phyloP scores from a whole-genome alignment of 2,888 invertebrate genomes.

The Chalcosyrphus nemorum region DNA sequence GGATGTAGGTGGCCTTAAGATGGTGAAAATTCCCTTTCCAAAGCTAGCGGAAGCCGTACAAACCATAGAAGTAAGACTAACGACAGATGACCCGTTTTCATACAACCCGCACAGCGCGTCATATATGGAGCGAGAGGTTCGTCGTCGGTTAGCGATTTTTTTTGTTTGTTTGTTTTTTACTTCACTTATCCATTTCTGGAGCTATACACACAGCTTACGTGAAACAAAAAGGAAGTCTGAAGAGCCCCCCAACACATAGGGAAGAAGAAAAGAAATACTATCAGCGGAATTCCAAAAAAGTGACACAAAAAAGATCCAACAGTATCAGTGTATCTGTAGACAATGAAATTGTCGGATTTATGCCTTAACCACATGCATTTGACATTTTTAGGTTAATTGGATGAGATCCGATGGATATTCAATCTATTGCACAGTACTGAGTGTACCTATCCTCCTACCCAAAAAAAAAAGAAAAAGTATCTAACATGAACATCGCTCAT shows the following conservation, averaged over 20 bases:
- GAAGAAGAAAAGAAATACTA: constrained; percentile 11
- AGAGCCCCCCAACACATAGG: constrained; percentile 3
- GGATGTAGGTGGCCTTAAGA: constrained; percentile 61
- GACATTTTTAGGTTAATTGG: constrained; percentile 73
- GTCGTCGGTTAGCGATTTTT: constrained; percentile 3
- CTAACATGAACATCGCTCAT: constrained; percentile 63
- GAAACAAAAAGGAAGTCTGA: constrained; percentile 13
- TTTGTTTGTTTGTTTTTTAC: neutral
- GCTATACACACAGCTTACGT: neutral
- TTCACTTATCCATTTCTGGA: constrained; percentile 30
- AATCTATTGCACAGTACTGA: constrained; percentile 40
- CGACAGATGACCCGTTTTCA: constrained; percentile 52
- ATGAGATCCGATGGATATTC: constrained; percentile 70
- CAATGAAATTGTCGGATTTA: constrained; percentile 70
- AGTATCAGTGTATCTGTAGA: constrained; percentile 23
- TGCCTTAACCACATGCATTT: constrained; percentile 70
- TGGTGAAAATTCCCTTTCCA: constrained; percentile 38
- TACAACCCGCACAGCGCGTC: constrained; percentile 53
- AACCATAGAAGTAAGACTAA: constrained; percentile 17
- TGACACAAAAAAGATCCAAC: constrained; percentile 7
- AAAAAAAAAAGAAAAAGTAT: constrained; percentile 3
- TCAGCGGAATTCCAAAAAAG: constrained; percentile 26
- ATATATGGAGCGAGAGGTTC: constrained; percentile 61
- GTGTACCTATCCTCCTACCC: constrained; percentile 28
- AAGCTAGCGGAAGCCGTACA: constrained; percentile 53